phyloP scores from a whole-genome alignment of 2,888 invertebrate species.

The Isotomurus palustris region DNA sequence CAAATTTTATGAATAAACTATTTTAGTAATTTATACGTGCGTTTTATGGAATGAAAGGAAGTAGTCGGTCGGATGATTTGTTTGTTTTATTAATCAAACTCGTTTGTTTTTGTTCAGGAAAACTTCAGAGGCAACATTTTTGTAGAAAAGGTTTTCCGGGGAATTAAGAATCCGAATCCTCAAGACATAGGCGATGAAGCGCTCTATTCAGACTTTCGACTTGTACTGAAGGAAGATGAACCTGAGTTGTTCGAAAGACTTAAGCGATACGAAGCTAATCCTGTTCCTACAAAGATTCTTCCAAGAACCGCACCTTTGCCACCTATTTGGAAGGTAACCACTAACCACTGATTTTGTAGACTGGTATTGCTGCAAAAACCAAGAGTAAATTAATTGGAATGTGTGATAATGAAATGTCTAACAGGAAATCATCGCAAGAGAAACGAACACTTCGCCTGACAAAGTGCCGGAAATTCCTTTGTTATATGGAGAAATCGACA shows the following conservation, averaged over 20 bases:
- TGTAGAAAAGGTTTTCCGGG: constrained; percentile 26
- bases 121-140: constrained; percentile 29
- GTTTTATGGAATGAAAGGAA: too few species aligned
- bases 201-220: constrained; percentile 26
- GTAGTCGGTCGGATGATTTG: too few species aligned
- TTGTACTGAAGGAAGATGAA: constrained; percentile 39
- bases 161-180: constrained; percentile 13
- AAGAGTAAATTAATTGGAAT: not conserved
- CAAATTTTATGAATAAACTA: constrained; percentile 1
- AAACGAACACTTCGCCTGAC: constrained; percentile 10
- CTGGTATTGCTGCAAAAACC: too few species aligned
- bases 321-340: constrained; percentile 31
- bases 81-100: too few species aligned
- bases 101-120: constrained; percentile 18
- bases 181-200: constrained; percentile 33
- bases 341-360: not conserved
- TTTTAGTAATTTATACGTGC: too few species aligned
- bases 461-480: constrained; percentile 26
- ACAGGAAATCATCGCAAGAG: constrained; percentile 25
- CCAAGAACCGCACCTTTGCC: constrained; percentile 32
- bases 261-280: constrained; percentile 24
- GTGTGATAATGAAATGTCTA: not conserved
- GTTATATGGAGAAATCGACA: constrained; percentile 13
- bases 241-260: constrained; percentile 20
- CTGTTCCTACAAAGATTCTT: constrained; percentile 14